Evolutionary conservation across 1,140 invertebrate genomes (phyloP).

Genomic region (Paraescarpia echinospica): DNA sequence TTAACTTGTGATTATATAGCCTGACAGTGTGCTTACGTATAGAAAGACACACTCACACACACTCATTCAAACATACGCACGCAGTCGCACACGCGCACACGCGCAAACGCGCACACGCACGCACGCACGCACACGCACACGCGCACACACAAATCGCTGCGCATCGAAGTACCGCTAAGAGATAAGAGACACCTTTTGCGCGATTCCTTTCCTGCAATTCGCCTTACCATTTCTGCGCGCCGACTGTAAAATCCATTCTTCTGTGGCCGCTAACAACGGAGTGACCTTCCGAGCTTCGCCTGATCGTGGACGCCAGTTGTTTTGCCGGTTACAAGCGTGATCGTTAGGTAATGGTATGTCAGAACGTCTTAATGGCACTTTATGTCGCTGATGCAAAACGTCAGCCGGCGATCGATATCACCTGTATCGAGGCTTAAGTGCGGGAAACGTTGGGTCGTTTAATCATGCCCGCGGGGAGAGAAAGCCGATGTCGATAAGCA

Average conservation of each 20-base stretch:
- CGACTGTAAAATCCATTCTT: not conserved
- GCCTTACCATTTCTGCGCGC: not conserved
- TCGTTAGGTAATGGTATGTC: slow-evolving; percentile 1
- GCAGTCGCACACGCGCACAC: too few relatives aligned
- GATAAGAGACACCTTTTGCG: not conserved
- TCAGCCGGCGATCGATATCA: not conserved
- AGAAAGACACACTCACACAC: not conserved
- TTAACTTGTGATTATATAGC: too few relatives aligned
- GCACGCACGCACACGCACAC: too few relatives aligned
- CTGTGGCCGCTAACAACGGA: not conserved
- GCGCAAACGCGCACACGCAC: too few relatives aligned
- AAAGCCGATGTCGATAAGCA: not conserved
- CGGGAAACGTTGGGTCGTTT: not conserved
- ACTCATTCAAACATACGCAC: too few relatives aligned
- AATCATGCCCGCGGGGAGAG: not conserved
- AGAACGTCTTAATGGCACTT: not conserved
- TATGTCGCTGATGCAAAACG: not conserved
- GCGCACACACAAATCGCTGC: not conserved
- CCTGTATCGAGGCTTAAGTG: not conserved
- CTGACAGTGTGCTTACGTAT: not conserved
- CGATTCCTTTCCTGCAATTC: not conserved
- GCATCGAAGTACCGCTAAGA: not conserved
- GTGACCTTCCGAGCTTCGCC: not conserved
- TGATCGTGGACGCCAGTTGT: not conserved
- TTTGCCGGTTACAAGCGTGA: not conserved